phyloP scores from a whole-genome alignment of 1,140 invertebrate species.

The Heliconius eleuchia region DNA sequence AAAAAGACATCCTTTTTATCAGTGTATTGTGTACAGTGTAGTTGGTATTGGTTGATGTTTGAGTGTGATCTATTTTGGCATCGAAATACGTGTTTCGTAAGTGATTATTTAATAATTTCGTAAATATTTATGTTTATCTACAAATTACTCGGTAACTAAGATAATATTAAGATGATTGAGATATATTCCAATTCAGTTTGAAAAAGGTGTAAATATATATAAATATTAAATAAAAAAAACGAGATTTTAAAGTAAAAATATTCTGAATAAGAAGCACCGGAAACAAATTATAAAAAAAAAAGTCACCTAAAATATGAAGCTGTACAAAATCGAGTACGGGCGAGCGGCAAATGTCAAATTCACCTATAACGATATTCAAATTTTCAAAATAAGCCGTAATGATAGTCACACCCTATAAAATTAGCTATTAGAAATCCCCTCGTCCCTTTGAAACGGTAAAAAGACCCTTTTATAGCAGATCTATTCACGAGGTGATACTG shows the following conservation, averaged over 20 bases:
- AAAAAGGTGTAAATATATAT: not conserved
- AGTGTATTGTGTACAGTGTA: no score
- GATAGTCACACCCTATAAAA: slow-evolving; percentile 43
- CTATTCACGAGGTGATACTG: slow-evolving; percentile 38
- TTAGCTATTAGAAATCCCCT: slow-evolving; percentile 42
- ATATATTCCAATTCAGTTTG: no score
- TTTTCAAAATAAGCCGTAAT: slow-evolving; percentile 41
- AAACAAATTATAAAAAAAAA: not conserved
- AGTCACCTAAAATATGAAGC: slow-evolving; percentile 1
- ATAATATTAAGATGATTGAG: no score
- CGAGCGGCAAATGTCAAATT: slow-evolving; percentile 22
- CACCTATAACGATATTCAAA: slow-evolving; percentile 19
- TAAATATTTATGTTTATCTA: no score
- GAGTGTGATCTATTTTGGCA: no score
- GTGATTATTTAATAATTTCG: no score
- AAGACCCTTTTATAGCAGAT: slow-evolving; percentile 48
- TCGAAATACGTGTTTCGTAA: no score
- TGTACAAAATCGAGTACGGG: not conserved
- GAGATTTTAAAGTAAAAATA: not conserved
- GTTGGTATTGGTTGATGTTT: no score
- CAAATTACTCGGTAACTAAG: no score
- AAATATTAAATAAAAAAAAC: not conserved
- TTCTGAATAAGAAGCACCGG: not conserved
- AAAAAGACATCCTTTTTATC: no score
- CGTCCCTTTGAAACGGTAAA: slow-evolving; percentile 59